Evolutionary conservation across 1,140 invertebrate genomes (phyloP), one percentile per base, ranked within the genome.

Genomic region (Drosophila setifemur): DNA sequence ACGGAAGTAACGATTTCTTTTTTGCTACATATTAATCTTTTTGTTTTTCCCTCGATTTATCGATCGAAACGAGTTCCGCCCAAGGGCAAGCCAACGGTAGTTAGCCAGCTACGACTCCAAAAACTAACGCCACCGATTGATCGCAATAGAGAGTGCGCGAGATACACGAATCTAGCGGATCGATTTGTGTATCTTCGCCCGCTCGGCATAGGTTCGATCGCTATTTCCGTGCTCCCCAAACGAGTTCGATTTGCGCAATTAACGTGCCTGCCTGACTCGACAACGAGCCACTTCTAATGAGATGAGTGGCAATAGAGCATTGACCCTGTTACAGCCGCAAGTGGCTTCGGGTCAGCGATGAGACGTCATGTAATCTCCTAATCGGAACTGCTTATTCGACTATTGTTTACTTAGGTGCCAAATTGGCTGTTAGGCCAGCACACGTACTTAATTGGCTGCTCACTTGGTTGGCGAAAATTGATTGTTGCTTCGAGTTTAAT

Each of bases 11-110:
- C 49, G 68, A 74, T 61, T 67, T 64, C 31, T 60, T 58, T 61
- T 70, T 64, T 33, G 31, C 47, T 40, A 66, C 61, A 44, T 58
- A 73, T 61, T 85, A 74, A 83, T 85, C 58, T 85, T 67, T 67
- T 53, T 54, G 47, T 72, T 73, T 64, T 49, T 73, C 63, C 60
- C 61, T 73, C 37, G 21, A 69, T 70, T 58, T 44, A 63, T 52
- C 68, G 45, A 60, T 60, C 52, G 21, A 71, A 79, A 85, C 79
- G 21, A 63, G 79, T 85, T 83, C 70, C 16, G n/a, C 19, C 54
- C 79, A 85, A 85, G 79, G 79, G 79, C 79, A 79, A 42, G 31
- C 37, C 64, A 82, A 76, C 77, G 77, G 77, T 82, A 82, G 70
- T 68, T 82, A 35, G 53, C 19, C 52, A 33, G 43, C 53, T 40